Evolutionary conservation across 2,888 invertebrate species (phyloP).

Genomic region (Cryptocephalus moraei): DNA sequence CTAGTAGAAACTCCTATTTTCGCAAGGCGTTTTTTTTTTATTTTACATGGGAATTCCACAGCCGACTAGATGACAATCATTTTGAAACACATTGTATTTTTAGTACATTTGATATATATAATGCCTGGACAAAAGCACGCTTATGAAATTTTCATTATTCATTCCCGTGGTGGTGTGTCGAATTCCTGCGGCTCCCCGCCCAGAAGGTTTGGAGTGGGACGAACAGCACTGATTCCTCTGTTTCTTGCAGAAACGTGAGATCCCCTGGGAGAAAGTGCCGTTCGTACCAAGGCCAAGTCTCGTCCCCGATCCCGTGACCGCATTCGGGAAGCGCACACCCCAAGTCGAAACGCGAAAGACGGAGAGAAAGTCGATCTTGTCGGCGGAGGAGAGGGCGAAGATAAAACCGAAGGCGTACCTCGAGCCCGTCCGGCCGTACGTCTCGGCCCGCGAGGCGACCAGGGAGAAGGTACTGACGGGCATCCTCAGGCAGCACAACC

Average conservation of each 20-base stretch:
- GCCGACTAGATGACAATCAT: too few relatives aligned
- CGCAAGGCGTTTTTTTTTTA: too few relatives aligned
- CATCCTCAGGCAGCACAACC: slow-evolving; percentile 48
- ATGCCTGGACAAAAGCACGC: too few relatives aligned
- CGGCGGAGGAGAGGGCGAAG: slow-evolving; percentile 49
- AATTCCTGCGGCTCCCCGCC: too few relatives aligned
- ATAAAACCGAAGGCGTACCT: slow-evolving; percentile 51
- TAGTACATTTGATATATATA: too few relatives aligned
- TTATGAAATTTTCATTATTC: too few relatives aligned
- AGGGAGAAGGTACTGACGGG: slow-evolving; percentile 51
- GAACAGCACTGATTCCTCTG: slow-evolving; percentile 25
- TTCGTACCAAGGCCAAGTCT: slow-evolving; percentile 77
- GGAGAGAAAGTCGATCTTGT: slow-evolving; percentile 38
- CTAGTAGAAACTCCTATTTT: too few relatives aligned
- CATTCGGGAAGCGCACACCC: slow-evolving; percentile 59
- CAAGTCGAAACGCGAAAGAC: slow-evolving; percentile 18
- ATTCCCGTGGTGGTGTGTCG: too few relatives aligned
- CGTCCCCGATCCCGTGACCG: slow-evolving; percentile 76
- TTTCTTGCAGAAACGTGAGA: slow-evolving; percentile 42
- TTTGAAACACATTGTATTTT: too few relatives aligned
- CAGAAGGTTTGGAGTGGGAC: slow-evolving; percentile 25
- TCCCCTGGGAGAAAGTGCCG: slow-evolving; percentile 84
- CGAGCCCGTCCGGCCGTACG: slow-evolving; percentile 55
- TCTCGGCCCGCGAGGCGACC: slow-evolving; percentile 56
- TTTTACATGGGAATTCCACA: too few relatives aligned